A percentile compares a stretch with the other conserved stretches of the same genome.
Evolutionary conservation across 2,797 vertebrate genomes (phyloP).

Genomic region (Pagetopsis macropterus): DNA sequence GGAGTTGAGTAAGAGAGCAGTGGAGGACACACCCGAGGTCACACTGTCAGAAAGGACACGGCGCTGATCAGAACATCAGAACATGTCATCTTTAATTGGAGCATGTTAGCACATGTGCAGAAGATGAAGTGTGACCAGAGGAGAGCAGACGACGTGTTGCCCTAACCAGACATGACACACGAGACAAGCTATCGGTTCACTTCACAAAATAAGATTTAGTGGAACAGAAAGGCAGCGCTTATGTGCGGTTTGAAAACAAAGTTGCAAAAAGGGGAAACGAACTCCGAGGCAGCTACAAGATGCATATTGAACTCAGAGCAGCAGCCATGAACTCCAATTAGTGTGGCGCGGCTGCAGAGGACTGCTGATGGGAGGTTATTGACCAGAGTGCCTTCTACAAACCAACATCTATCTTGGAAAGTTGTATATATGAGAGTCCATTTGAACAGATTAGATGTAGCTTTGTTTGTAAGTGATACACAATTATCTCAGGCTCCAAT

Average conservation of each 20-base stretch:
- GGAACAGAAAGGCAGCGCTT: constrained; percentile 19
- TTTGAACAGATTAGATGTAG: constrained; percentile 45
- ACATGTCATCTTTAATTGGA: constrained; percentile 63
- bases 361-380: constrained; percentile 54
- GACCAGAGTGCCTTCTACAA: constrained; percentile 44
- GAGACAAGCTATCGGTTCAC: constrained; percentile 9
- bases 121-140: constrained; percentile 55
- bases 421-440: constrained; percentile 25
- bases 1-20: background rate
- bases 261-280: constrained; percentile 21
- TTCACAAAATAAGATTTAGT: constrained; percentile 24
- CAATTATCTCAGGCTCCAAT: constrained; percentile 16
- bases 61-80: constrained; percentile 40
- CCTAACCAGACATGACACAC: constrained; percentile 49
- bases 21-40: constrained; percentile 38
- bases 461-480: constrained; percentile 47
- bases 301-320: constrained; percentile 45
- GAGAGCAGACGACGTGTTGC: constrained; percentile 12
- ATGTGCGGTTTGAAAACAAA: constrained; percentile 28
- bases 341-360: constrained; percentile 44
- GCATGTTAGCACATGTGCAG: constrained; percentile 32
- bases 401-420: too few relatives aligned
- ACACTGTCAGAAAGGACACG: constrained; percentile 29
- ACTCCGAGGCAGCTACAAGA: constrained; percentile 43
- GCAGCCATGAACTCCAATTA: constrained; percentile 72